A percentile compares a stretch with the other conserved stretches of the same genome.
These are phyloP conservation scores for Eonycteris spelaea DNA, from an alignment of 2,113 vertebrate species.

Conservation along the genomic window DNA sequence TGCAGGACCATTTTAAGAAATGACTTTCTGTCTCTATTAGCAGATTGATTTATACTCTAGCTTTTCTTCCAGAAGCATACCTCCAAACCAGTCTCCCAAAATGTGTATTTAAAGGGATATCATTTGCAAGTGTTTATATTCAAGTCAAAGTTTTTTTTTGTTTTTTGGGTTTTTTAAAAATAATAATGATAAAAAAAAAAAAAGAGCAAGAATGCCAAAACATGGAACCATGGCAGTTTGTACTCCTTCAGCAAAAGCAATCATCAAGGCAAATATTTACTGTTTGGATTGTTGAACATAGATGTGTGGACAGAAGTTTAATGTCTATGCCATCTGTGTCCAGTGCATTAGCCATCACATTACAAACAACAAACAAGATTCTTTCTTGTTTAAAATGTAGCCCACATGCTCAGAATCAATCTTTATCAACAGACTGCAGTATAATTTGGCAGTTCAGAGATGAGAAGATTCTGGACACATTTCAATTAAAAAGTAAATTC, in stretches of 20 bases:
- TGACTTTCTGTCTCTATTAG: conserved; percentile 68
- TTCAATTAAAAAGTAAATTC: conserved; percentile 61
- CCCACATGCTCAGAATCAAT: conserved; percentile 55
- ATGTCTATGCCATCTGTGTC: conserved; percentile 53
- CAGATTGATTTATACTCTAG: conserved; percentile 65
- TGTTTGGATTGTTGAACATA: background rate
- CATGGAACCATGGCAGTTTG: background rate
- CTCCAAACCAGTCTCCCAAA: conserved; percentile 51
- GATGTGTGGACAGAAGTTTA: background rate
- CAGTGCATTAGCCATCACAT: background rate
- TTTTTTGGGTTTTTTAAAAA: background rate
- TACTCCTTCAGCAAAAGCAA: conserved; percentile 22
- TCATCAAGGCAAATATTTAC: conserved; percentile 45
- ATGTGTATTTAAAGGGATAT: conserved; percentile 43
- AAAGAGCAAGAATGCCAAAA: conserved; percentile 47
- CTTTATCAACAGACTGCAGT: conserved; percentile 48
- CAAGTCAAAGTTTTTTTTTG: background rate
- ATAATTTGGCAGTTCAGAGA: conserved; percentile 57
- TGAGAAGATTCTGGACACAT: conserved; percentile 52
- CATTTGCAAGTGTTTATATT: conserved; percentile 67
- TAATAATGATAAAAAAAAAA: conserved; percentile 22
- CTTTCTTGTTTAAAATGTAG: conserved; percentile 54
- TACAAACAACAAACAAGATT: conserved; percentile 40
- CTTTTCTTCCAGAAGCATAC: conserved; percentile 16
- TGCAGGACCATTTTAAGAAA: conserved; percentile 75